Conservation (phyloP, 2,797 vertebrate genomes). For the Pangasius sanitwongsei region DNA sequence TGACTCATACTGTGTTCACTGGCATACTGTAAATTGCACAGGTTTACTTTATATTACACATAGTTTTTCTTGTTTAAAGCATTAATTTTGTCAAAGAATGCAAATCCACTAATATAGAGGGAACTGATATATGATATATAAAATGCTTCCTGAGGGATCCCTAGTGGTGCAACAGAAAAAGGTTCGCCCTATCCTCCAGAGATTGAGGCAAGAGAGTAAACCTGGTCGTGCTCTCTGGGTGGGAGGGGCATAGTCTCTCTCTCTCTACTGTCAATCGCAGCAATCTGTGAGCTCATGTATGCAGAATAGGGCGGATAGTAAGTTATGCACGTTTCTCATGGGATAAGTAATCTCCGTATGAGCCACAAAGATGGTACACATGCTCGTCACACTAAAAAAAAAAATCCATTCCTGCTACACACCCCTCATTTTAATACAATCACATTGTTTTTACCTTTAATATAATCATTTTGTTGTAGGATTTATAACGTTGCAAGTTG, state of each 20-base stretch:
- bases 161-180: neutral
- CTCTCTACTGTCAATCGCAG: neutral
- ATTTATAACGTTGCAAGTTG: neutral
- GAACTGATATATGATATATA: neutral
- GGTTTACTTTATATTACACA: neutral
- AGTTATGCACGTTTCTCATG: too few species aligned
- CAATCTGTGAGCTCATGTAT: too few species aligned
- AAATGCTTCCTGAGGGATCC: neutral
- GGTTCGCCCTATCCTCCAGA: neutral
- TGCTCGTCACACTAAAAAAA: too few species aligned
- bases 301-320: too few species aligned
- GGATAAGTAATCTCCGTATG: too few species aligned
- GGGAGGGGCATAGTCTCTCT: neutral
- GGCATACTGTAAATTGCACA: neutral
- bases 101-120: neutral
- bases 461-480: too few species aligned
- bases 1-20: neutral
- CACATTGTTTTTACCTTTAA: neutral
- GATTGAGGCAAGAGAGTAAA: neutral
- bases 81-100: neutral
- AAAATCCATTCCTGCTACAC: too few species aligned
- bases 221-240: neutral
- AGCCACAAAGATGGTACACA: neutral
- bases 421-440: too few species aligned
- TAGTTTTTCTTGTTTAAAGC: neutral